These are phyloP conservation scores for Colletes latitarsis DNA, from an alignment of 1,140 invertebrate species.

Conservation along the genomic window DNA sequence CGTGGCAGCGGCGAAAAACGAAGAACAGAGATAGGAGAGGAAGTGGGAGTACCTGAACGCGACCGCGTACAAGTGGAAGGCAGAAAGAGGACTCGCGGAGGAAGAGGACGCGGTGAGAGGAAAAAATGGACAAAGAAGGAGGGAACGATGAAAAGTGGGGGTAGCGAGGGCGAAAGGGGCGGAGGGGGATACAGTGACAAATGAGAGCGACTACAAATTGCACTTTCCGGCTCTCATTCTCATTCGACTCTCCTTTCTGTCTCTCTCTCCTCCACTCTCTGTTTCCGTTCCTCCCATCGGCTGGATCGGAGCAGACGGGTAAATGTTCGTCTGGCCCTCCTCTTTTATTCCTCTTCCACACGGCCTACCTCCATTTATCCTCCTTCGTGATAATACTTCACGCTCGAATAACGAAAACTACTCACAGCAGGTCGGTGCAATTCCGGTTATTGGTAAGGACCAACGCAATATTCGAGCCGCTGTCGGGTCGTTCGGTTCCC, in stretches of 20 bases:
- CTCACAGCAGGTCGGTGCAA: conserved; percentile 60
- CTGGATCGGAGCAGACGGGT: conserved; percentile 61
- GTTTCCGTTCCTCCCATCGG: conserved; percentile 46
- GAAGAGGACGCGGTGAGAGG: not conserved
- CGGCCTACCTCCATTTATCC: conserved; percentile 61
- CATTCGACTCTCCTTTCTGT: conserved; percentile 67
- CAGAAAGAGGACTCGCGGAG: conserved; percentile 24
- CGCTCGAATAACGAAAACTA: conserved; percentile 62
- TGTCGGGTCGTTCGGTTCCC: not conserved
- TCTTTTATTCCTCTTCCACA: conserved; percentile 61
- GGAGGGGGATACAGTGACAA: conserved; percentile 67
- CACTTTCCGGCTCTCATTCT: conserved; percentile 69
- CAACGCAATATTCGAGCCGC: conserved; percentile 31
- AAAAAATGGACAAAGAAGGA: conserved; percentile 23
- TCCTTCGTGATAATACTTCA: conserved; percentile 64
- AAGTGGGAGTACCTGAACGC: conserved; percentile 35
- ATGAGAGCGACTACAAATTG: conserved; percentile 74
- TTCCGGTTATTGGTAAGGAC: conserved; percentile 61
- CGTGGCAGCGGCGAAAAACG: conserved; percentile 54
- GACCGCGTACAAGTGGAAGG: conserved; percentile 31
- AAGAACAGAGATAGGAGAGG: conserved; percentile 36
- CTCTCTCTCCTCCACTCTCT: conserved; percentile 36
- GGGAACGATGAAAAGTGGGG: conserved; percentile 55
- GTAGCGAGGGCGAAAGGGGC: conserved; percentile 47
- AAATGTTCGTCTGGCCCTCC: conserved; percentile 60